Evolutionary conservation across 2,113 vertebrate species (phyloP).

Genomic region (Ameiurus melas): DNA sequence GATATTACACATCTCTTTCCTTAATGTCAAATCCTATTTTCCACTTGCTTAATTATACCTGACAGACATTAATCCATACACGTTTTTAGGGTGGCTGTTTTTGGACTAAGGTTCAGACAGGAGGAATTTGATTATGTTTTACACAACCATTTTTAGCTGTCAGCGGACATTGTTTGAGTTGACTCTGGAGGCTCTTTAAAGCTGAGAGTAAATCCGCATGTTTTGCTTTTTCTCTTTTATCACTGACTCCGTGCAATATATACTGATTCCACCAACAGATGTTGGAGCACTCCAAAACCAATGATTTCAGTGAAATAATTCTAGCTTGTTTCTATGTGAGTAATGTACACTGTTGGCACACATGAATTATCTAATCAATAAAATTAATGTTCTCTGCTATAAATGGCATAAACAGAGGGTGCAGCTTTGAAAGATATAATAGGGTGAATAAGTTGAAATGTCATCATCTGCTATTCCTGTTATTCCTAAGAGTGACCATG

Average conservation of each 20-base stretch:
- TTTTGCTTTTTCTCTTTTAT: not conserved
- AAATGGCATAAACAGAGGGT: not conserved
- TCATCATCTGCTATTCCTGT: not conserved
- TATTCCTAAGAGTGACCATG: not conserved
- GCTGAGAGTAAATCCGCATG: not conserved
- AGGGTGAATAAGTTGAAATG: not conserved
- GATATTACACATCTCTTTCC: conserved; percentile 30
- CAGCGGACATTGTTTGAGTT: conserved; percentile 9
- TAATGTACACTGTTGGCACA: not conserved
- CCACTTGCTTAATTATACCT: conserved; percentile 35
- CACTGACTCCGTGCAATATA: not conserved
- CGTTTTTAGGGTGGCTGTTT: conserved; percentile 17
- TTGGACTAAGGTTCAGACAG: conserved; percentile 17
- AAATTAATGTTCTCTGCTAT: not conserved
- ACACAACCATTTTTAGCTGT: conserved; percentile 23
- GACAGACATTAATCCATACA: conserved; percentile 36
- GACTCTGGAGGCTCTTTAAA: conserved; percentile 22
- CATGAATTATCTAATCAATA: conserved; percentile 5
- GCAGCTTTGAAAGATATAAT: conserved; percentile 9
- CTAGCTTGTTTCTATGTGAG: conserved; percentile 10
- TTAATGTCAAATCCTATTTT: conserved; percentile 37
- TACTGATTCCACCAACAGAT: conserved; percentile 16
- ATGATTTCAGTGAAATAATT: conserved; percentile 32
- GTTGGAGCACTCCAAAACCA: not conserved
- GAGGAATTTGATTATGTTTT: conserved; percentile 38